Percentiles rank a stretch among this genome's conserved stretches.
Evolutionary conservation across 2,797 vertebrate species (phyloP).

Genomic region (Alcedo atthis): DNA sequence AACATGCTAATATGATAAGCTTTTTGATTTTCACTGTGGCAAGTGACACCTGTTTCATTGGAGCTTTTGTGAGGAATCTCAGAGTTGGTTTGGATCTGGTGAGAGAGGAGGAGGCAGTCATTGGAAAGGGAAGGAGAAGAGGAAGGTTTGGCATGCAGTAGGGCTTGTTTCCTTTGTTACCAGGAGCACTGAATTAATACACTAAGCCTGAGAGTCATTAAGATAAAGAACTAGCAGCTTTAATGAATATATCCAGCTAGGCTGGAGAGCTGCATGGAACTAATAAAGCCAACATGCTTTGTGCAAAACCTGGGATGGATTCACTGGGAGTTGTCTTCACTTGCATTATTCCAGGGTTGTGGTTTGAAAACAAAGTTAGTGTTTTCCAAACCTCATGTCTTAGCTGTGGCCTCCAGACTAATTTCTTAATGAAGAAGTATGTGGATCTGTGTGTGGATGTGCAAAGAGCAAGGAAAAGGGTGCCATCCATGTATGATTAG

Average conservation of each 20-base stretch:
- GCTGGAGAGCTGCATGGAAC: conserved; percentile 62
- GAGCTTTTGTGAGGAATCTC: neutral
- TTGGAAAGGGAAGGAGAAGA: neutral
- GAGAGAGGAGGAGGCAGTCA: neutral
- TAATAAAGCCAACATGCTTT: conserved; percentile 59
- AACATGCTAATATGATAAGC: neutral
- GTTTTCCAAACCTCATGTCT: neutral
- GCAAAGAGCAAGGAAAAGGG: neutral
- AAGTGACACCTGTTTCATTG: neutral
- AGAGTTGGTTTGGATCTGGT: neutral
- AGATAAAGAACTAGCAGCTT: conserved; percentile 70
- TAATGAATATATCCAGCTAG: conserved; percentile 72
- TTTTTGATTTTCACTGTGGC: neutral
- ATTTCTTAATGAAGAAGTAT: neutral
- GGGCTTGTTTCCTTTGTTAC: conserved; percentile 63
- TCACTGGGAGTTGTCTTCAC: neutral
- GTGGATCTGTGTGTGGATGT: neutral
- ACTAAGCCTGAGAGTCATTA: conserved; percentile 69
- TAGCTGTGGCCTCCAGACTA: neutral
- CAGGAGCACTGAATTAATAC: conserved; percentile 60
- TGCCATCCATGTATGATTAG: accelerated
- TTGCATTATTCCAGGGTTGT: neutral
- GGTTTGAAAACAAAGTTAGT: neutral
- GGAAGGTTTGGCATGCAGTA: conserved; percentile 39
- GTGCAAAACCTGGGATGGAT: conserved; percentile 67